Conservation (phyloP, 2,797 vertebrate genomes). For the Todus mexicanus region DNA sequence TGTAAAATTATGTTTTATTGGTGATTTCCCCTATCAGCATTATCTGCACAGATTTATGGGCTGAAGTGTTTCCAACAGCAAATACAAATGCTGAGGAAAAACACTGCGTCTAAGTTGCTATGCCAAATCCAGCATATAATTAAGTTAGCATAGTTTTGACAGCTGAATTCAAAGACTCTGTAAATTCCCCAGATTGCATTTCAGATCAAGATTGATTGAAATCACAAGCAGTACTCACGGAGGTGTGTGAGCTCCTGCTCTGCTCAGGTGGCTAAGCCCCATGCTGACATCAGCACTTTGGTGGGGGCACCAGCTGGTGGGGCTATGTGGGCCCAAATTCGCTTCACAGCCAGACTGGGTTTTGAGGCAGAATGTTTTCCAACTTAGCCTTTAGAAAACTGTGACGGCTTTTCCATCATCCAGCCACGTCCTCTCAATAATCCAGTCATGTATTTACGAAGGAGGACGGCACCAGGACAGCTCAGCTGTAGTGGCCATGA, state of each 20-base stretch:
- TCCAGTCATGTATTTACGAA: background rate
- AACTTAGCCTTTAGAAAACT: background rate
- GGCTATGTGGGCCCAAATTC: accelerated
- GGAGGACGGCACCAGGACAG: background rate
- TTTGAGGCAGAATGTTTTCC: background rate
- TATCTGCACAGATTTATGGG: background rate
- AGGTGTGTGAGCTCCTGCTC: background rate
- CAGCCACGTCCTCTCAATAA: background rate
- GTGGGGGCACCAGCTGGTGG: background rate
- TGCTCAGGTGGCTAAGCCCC: accelerated
- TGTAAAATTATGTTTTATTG: background rate
- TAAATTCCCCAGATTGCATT: background rate
- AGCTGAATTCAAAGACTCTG: background rate
- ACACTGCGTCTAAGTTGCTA: background rate
- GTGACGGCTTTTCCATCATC: background rate
- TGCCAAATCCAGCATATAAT: conserved; percentile 10
- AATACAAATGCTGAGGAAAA: background rate
- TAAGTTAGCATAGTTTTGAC: conserved; percentile 17
- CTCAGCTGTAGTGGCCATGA: background rate
- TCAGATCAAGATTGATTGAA: background rate
- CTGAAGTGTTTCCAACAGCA: background rate
- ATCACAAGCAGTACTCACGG: background rate
- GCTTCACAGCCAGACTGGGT: background rate
- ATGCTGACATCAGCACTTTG: background rate
- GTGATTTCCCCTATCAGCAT: background rate